Percentiles rank a stretch among this genome's conserved stretches.
Evolutionary conservation across 2,797 vertebrate species (phyloP).

Genomic region (Todus mexicanus): DNA sequence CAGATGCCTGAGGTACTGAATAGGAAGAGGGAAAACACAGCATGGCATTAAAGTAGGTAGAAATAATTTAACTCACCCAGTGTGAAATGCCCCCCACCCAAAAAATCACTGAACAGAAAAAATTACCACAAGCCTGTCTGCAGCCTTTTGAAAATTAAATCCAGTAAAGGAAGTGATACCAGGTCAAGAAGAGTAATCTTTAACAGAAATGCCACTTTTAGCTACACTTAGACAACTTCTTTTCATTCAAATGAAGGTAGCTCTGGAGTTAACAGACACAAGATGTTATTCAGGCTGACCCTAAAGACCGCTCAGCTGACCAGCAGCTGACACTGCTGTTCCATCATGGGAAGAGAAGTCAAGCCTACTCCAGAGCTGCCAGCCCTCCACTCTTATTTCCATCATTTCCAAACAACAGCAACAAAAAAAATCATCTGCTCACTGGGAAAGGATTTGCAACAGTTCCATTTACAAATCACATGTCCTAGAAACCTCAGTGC

Average conservation of each 20-base stretch:
- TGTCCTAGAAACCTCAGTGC: background rate
- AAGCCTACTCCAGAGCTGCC: background rate
- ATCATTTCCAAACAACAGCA: background rate
- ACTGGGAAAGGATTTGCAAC: background rate
- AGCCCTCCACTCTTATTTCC: background rate
- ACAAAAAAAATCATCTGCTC: background rate
- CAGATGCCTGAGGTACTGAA: slow-evolving; percentile 73
- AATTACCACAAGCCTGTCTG: background rate
- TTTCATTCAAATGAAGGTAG: background rate
- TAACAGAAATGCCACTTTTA: background rate
- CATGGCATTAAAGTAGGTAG: background rate
- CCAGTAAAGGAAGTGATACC: background rate
- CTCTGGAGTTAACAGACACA: background rate
- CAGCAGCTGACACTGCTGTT: background rate
- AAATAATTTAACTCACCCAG: background rate
- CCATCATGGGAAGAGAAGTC: background rate
- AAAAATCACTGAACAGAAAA: background rate
- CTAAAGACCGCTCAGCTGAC: background rate
- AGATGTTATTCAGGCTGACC: background rate
- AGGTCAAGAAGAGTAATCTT: background rate
- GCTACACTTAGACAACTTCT: background rate
- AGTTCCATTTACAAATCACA: background rate
- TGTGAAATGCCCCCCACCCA: background rate
- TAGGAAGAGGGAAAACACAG: slow-evolving; percentile 5
- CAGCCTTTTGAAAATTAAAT: background rate